Evolutionary conservation across 2,113 vertebrate species (phyloP).

Genomic region (Epinephelus moara): DNA sequence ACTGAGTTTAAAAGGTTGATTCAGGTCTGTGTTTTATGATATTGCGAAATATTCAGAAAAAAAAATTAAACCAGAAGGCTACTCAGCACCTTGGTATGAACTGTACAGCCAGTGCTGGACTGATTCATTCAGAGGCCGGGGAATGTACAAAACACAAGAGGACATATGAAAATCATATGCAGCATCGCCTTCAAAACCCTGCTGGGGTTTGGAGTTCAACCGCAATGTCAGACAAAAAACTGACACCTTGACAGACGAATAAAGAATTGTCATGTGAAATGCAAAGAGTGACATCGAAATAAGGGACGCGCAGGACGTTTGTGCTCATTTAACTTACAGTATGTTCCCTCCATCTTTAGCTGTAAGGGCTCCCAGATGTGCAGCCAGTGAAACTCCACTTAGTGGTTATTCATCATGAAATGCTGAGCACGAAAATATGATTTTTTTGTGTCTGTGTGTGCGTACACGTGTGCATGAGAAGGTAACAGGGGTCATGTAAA

Average conservation of each 20-base stretch:
- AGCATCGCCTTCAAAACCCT: conserved; percentile 31
- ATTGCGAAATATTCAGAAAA: conserved; percentile 18
- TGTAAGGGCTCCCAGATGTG: conserved; percentile 79
- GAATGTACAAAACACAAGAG: conserved; percentile 52
- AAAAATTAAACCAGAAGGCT: conserved; percentile 5
- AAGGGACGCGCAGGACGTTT: conserved; percentile 20
- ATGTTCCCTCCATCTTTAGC: conserved; percentile 50
- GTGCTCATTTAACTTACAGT: conserved; percentile 52
- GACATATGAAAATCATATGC: conserved; percentile 68
- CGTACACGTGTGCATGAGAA: conserved; percentile 13
- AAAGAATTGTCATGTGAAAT: conserved; percentile 65
- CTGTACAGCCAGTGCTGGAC: not conserved
- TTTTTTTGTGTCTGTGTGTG: conserved; percentile 12
- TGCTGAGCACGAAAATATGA: conserved; percentile 51
- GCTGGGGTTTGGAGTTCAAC: conserved; percentile 58
- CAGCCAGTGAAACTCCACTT: conserved; percentile 61
- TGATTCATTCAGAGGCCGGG: conserved; percentile 29
- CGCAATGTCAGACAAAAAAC: conserved; percentile 54
- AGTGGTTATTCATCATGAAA: conserved; percentile 72
- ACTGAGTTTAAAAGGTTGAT: not conserved
- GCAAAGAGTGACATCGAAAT: conserved; percentile 47
- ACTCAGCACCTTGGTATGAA: conserved; percentile 30
- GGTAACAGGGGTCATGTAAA: conserved; percentile 47
- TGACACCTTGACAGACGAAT: conserved; percentile 71
- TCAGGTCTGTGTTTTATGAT: conserved; percentile 6